phyloP scores from a whole-genome alignment of 2,113 vertebrate genomes.

The Tretioscincus oriximinensis region DNA sequence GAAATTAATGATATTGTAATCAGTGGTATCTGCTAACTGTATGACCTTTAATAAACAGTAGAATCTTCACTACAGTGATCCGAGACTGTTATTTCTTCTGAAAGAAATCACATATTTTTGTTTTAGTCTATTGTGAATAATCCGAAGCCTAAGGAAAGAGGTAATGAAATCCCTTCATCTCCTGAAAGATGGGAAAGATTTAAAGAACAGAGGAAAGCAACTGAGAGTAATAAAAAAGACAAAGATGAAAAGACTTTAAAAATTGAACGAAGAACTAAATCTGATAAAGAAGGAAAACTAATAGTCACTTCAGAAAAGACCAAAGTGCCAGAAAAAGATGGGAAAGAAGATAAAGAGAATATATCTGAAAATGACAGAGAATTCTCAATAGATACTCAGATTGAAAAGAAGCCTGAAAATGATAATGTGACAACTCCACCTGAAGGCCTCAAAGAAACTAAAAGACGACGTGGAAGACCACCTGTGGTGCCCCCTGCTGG shows the following conservation, averaged over 20 bases:
- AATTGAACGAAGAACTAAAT: slow-evolving; percentile 69
- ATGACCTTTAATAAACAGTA: not conserved
- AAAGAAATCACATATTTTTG: slow-evolving; percentile 34
- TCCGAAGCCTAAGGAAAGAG: slow-evolving; percentile 77
- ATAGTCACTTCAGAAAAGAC: slow-evolving; percentile 74
- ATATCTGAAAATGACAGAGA: slow-evolving; percentile 83
- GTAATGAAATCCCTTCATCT: slow-evolving; percentile 74
- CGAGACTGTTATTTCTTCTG: not conserved
- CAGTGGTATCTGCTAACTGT: not conserved
- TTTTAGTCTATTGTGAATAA: slow-evolving; percentile 80
- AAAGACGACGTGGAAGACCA: slow-evolving; percentile 75
- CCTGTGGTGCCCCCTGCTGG: slow-evolving; percentile 72
- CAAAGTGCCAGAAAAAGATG: slow-evolving; percentile 76
- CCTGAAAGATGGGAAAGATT: slow-evolving; percentile 77
- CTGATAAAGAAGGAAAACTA: slow-evolving; percentile 74
- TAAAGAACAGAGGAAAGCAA: slow-evolving; percentile 79
- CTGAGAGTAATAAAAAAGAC: slow-evolving; percentile 77
- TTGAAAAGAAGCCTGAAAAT: slow-evolving; percentile 77
- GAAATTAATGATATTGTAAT: not conserved
- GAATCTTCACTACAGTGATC: not conserved
- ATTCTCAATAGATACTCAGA: slow-evolving; percentile 73
- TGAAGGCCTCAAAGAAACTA: slow-evolving; percentile 73
- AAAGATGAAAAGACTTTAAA: slow-evolving; percentile 77
- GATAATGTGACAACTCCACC: slow-evolving; percentile 72
- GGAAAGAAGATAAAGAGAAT: slow-evolving; percentile 83